These are phyloP conservation scores for Chloroceryle inda DNA, from an alignment of 2,797 vertebrate species.

Conservation along the genomic window DNA sequence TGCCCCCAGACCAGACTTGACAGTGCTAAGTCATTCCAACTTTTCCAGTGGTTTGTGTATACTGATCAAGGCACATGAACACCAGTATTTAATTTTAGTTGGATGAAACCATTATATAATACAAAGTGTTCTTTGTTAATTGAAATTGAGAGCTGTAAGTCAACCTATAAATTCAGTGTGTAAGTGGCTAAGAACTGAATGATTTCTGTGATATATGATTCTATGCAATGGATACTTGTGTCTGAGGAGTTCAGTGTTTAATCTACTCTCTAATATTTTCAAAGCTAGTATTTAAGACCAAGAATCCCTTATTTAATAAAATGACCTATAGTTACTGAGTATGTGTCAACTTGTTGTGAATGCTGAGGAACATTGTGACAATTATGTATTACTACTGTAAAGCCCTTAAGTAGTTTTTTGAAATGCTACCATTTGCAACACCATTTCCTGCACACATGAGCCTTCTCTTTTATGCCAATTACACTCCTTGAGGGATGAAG, in stretches of 20 bases:
- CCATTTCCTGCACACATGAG: not conserved
- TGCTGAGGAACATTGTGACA: not conserved
- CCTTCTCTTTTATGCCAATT: not conserved
- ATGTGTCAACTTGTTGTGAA: not conserved
- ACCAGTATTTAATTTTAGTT: not conserved
- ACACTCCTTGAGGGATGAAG: not conserved
- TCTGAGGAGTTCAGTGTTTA: not conserved
- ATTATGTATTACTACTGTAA: not conserved
- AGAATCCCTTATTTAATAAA: not conserved
- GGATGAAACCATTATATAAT: not conserved
- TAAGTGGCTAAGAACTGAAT: not conserved
- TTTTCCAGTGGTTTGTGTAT: not conserved
- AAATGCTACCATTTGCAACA: not conserved
- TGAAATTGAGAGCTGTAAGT: not conserved
- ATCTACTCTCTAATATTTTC: not conserved
- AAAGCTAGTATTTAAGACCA: not conserved
- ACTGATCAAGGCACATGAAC: not conserved
- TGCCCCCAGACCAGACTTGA: not conserved
- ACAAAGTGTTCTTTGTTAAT: not conserved
- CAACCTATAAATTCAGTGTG: not conserved
- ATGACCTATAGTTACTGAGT: not conserved
- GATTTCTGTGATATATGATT: rapidly evolving
- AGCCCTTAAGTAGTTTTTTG: not conserved
- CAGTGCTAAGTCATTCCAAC: not conserved
- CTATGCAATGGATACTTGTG: rapidly evolving